phyloP scores from a whole-genome alignment of 2,113 vertebrate genomes.

The Camelus bactrianus region DNA sequence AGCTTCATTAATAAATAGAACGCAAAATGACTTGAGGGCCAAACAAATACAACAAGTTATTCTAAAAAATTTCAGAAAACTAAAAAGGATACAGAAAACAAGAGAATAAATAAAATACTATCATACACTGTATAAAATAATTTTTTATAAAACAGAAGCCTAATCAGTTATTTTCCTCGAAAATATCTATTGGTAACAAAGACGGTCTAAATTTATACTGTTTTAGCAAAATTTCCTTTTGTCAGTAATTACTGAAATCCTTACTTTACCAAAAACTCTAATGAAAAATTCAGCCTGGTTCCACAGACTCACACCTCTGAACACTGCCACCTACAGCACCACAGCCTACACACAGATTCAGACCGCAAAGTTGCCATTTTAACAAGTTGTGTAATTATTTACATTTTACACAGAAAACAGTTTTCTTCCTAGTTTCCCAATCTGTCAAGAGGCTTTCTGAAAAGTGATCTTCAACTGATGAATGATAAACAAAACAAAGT shows the following conservation, averaged over 20 bases:
- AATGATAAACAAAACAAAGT: constrained; percentile 19
- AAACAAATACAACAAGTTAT: constrained; percentile 21
- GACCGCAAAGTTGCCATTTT: neutral
- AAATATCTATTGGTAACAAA: neutral
- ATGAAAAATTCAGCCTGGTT: constrained; percentile 18
- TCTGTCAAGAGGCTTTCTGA: constrained; percentile 16
- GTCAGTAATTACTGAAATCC: constrained; percentile 36
- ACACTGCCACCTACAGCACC: neutral
- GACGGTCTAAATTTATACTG: neutral
- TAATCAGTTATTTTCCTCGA: constrained; percentile 38
- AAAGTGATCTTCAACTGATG: neutral
- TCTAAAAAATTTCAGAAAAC: constrained; percentile 50
- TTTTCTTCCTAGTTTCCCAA: constrained; percentile 18
- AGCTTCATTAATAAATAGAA: constrained; percentile 42
- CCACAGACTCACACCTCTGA: neutral
- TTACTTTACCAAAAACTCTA: constrained; percentile 29
- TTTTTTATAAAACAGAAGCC: constrained; percentile 25
- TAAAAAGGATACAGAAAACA: constrained; percentile 40
- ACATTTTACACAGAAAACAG: neutral
- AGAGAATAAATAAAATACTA: neutral
- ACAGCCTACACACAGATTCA: neutral
- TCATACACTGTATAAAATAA: neutral
- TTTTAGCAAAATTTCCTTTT: constrained; percentile 31
- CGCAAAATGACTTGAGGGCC: neutral
- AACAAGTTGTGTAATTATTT: neutral